Evolutionary conservation across 2,888 invertebrate genomes (phyloP), one percentile per base, ranked within the genome.

Genomic region (Nasonovia ribisnigri): DNA sequence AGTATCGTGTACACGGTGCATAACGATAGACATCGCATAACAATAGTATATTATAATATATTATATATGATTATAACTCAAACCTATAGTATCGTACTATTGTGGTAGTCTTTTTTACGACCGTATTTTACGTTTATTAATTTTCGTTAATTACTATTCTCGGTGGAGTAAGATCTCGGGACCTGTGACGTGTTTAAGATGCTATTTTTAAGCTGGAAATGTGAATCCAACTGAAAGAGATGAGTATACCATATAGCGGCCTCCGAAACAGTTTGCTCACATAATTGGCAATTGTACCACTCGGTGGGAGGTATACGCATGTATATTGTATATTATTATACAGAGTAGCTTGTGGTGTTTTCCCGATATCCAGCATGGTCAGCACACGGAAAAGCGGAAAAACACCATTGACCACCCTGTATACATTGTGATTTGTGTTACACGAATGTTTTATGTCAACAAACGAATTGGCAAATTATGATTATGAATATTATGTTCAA

Each of bases 141-240:
- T 89, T 89, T 89, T 90, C 90, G 5, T 36, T 43, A 57, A 90
- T 77, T 90, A 36, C 8, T 36, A 90, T 77, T 90, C 36, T 46
- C 86, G 86, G 26, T 24, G 6, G n/a, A 48, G 36, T 46, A 90
- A 67, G 36, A 67, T 48, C 48, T 48, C 26, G 90, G 36, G 90
- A 48, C 46, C 48, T 26, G 48, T 90, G 90, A 90, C 77, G 90
- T 77, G 77, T 90, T 90, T 8, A 77, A 77, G n/a, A 57, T 48
- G 90, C 77, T 77, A 90, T 90, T 90, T 90, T 90, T 90, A 90
- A 90, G 90, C 36, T n/a, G 48, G 77, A 77, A 48, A 90, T 60
- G 48, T 87, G 48, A 57, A 89, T 89, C 54, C 42, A 42, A 60
- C 89, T 26, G 57, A 57, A 89, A 5, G 29, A 57, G 89, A 29